A percentile compares a stretch with the other conserved stretches of the same genome.
Evolutionary conservation across 2,113 vertebrate genomes (phyloP).

Genomic region (Hydropotes inermis): DNA sequence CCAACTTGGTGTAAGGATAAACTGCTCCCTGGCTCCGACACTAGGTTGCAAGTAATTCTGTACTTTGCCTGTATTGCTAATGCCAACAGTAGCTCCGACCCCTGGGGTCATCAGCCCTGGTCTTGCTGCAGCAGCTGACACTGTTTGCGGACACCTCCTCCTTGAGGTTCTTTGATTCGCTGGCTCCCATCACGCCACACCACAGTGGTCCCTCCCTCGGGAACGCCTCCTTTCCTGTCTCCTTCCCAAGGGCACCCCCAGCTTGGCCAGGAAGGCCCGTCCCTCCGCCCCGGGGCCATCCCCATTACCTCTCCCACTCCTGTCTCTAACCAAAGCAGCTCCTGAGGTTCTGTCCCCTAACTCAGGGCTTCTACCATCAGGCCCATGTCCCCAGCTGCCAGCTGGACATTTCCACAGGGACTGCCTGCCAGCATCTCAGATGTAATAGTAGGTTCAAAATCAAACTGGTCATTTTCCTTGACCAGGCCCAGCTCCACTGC

Average conservation of each 20-base stretch:
- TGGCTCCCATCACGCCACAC: rapidly evolving
- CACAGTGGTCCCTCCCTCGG: background rate
- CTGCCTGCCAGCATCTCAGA: background rate
- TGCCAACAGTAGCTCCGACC: rapidly evolving
- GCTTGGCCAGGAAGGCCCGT: too few relatives aligned
- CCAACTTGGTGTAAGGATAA: background rate
- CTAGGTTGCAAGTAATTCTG: background rate
- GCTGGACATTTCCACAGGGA: background rate
- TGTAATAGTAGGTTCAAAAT: background rate
- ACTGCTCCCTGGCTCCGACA: background rate
- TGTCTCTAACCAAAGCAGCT: background rate
- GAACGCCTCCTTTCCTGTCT: background rate
- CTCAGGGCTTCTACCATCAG: background rate
- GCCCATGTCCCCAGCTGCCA: background rate
- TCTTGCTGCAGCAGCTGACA: background rate
- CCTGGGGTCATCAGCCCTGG: background rate
- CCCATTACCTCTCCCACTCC: background rate
- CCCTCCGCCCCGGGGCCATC: too few relatives aligned
- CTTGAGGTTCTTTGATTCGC: background rate
- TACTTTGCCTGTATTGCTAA: background rate
- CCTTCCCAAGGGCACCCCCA: too few relatives aligned
- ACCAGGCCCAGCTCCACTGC: background rate
- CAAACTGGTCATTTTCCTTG: background rate
- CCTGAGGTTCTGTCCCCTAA: background rate
- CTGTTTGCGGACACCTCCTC: background rate